Evolutionary conservation across 2,113 vertebrate species (phyloP), one percentile per base, ranked within the genome.

Genomic region (Xenus cinereus): DNA sequence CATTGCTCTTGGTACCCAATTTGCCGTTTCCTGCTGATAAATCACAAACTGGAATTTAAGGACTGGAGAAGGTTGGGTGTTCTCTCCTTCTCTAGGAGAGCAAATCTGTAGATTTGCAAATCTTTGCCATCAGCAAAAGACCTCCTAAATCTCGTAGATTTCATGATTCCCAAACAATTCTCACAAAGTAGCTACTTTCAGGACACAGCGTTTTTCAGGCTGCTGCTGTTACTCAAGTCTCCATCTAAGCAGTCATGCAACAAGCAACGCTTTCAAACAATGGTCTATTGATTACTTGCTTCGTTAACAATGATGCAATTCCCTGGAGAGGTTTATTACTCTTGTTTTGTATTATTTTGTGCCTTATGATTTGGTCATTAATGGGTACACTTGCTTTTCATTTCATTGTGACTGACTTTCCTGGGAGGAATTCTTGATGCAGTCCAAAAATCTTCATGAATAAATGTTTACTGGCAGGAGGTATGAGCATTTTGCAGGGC

Each of bases 241-340:
- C 79, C 66, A 37, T 84, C 75, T 93, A 87, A 92, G 86, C 92
- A 84, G 64, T 78, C 86, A 84, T 32, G 73, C 80, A 91, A 90
- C 62, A 87, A 92, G 86, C 74, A 93, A 51, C 1, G 10, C 73
- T 95, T 94, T 91, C 62, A 84, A 95, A 89, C 84, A 91, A 87
- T 82, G 54, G 27, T 75, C 84, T 93, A 69, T 96, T 92, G 95
- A 93, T 97, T 95, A 95, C 45, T 87, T 92, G 76, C 69, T 97
- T 92, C 11, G 0, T 97, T 95, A 97, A 82, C 94, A 95, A 69
- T 66, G 77, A 85, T 92, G 33, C 45, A 82, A 27, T 89, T 95
- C 91, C 41, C 69, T 43, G 18, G 73, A 89, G 86, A 89, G 32
- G 69, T 78, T 93, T 95, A 90, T 95, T 92, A 79, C 74, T 91